Evolutionary conservation across 1,140 invertebrate species (phyloP), one percentile per base, ranked within the genome.

Genomic region (Mya arenaria): DNA sequence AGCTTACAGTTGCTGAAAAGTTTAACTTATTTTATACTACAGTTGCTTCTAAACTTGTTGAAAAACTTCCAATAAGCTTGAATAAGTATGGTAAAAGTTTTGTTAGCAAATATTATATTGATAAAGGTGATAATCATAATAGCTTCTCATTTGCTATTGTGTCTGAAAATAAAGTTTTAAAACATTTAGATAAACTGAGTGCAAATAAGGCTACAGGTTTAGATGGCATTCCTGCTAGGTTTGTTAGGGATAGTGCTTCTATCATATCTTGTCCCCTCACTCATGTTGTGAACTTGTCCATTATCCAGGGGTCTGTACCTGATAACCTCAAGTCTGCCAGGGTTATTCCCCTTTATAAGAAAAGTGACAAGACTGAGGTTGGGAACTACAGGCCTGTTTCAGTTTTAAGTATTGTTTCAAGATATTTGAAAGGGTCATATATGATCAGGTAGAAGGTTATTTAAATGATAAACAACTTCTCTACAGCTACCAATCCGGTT

Each of bases 311-410:
- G 23, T 17, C 37, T 34, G 25, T 78, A 30, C 74, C 60, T 23
- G 62, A 65, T 65, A 63, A 65, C 17, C 36, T 78, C 0, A 78
- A 78, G 39, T 52, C 39, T n/a, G 41, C 62, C 4, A 23, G 62
- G 17, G 62, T 66, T 78, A n/a, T n/a, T n/a, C 74, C 74, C 15
- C n/a, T 66, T 6, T 78, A 25, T 52, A 65, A 63, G 19, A 78
- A 66, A 48, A 78, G 52, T 66, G 62, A 55, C 37, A 66, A 65
- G 39, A 65, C 60, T 34, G 37, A 66, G 19, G 74, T 66, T 65
- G 74, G 74, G 17, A 78, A 78, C 48, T 48, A 78, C 36, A 25
- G 74, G 5, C 37, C 60, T 23, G 74, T 78, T 2, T 78, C 74
- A 1, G 56, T 78, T 32, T 30, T 78, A 39, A 78, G 62, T 66